Conservation (phyloP, 2,113 vertebrate genomes). For the Etia nguti region DNA sequence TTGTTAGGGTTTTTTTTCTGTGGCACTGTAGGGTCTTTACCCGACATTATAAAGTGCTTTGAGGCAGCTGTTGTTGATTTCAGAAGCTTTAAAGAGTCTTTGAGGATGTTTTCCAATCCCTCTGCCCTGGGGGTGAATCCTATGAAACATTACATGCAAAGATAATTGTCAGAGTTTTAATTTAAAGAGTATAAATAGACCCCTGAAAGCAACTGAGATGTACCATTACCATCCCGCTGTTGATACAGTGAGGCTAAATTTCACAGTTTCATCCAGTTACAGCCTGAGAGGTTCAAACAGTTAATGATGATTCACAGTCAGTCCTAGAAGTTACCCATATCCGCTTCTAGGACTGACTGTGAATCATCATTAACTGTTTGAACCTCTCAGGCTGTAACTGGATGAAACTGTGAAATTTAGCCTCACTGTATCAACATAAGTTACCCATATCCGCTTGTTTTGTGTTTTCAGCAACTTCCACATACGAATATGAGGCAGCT, state of each 20-base stretch:
- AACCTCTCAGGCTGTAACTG: too few species aligned
- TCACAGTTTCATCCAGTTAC: background rate
- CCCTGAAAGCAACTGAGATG: background rate
- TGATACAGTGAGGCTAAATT: background rate
- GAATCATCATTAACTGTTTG: too few species aligned
- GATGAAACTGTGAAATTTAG: too few species aligned
- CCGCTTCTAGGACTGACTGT: too few species aligned
- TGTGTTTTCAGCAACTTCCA: conserved; percentile 86
- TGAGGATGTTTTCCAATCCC: background rate
- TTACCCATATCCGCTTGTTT: background rate
- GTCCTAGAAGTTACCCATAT: background rate
- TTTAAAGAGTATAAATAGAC: background rate
- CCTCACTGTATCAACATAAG: too few species aligned
- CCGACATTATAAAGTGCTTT: background rate
- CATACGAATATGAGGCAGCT: conserved; percentile 85
- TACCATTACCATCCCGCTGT: background rate
- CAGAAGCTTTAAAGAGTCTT: too few species aligned
- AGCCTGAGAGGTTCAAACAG: background rate
- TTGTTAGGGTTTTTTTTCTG: background rate
- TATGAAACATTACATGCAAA: background rate
- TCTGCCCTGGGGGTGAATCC: background rate
- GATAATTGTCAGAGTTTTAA: background rate
- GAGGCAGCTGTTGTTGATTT: background rate
- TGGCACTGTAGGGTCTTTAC: background rate
- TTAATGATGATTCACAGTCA: background rate